Base-by-base conservation (phyloP, 2,888 invertebrate genomes). In the Deilephila elpenor region DNA sequence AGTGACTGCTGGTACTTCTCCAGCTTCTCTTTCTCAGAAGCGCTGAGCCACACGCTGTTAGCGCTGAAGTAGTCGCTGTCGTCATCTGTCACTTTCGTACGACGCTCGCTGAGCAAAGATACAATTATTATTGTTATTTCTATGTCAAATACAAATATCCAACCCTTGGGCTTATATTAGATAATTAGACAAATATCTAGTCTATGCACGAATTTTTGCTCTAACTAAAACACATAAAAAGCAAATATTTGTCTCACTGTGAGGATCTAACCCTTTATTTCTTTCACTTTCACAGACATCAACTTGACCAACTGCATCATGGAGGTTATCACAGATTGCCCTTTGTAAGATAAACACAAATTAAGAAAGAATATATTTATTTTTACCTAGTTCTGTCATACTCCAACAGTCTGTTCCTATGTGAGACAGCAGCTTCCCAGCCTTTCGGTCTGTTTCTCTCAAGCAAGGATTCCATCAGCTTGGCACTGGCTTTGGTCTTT, bases 1-100 rank as follows among this genome's bases (percentile, higher is more conserved):
- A 97, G 88, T 71, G 96, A 95, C 76, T 96, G 96, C 84, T 97
- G 96, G 74, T 97, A 95, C 75, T 96, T 95, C 70, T 96, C 95
- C 56, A 97, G 89, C 74, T 96, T 95, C 59, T 96, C 96, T 72
- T 96, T 95, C 87, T 98, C 97, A 11, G 93, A 93, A 8, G 96
- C 94, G 59, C 96, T 96, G 29, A 98, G 92, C 98, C 99, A 99
- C 34, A 97, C 97, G 79, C 97, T 97, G 84, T 96, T 96, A 56
- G 97, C 95, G 83, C 96, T 96, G 88, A 98, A 99, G 90, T 99
- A 99, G 89, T 99, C 99, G 78, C 97, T 96, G 88, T 99, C 98
- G 87, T 99, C 99, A 88, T 99, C 99, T 64, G 97, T 98, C 7
- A 98, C 97, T 85, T 96, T 96, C 4, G 96, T 97, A 74, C 97